Conservation (phyloP, 2,797 vertebrate species). For the Paguma larvata region DNA sequence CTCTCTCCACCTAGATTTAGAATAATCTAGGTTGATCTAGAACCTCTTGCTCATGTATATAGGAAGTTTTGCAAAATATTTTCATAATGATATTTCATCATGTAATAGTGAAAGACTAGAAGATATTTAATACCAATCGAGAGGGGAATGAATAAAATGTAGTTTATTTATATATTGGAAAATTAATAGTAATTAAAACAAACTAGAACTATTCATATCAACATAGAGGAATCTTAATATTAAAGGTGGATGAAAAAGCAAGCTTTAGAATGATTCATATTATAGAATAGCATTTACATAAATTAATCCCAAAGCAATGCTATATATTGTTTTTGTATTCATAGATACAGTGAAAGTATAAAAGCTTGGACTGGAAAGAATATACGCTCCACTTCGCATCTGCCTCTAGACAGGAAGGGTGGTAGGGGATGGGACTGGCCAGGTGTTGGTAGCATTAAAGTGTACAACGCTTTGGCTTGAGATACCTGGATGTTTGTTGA, state of each 20-base stretch:
- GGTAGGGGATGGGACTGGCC: neutral
- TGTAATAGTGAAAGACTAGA: neutral
- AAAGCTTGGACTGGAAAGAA: neutral
- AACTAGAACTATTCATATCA: neutral
- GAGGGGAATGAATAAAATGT: neutral
- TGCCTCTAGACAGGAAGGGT: neutral
- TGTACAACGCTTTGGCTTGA: neutral
- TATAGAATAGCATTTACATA: neutral
- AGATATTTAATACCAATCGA: neutral
- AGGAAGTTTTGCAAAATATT: neutral
- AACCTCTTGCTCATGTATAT: neutral
- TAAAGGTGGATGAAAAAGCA: neutral
- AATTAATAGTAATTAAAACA: conserved; percentile 22
- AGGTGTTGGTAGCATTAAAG: neutral
- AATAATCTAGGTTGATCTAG: neutral
- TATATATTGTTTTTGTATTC: neutral
- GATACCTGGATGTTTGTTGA: neutral
- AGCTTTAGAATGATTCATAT: neutral
- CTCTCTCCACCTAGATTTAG: neutral
- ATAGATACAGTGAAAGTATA: neutral
- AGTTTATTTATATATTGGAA: neutral
- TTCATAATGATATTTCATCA: neutral
- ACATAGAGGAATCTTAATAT: neutral
- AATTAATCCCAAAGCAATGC: neutral
- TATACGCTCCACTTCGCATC: neutral